Evolutionary conservation across 2,888 invertebrate genomes (phyloP).

Genomic region (Scaptomyza tumidula): DNA sequence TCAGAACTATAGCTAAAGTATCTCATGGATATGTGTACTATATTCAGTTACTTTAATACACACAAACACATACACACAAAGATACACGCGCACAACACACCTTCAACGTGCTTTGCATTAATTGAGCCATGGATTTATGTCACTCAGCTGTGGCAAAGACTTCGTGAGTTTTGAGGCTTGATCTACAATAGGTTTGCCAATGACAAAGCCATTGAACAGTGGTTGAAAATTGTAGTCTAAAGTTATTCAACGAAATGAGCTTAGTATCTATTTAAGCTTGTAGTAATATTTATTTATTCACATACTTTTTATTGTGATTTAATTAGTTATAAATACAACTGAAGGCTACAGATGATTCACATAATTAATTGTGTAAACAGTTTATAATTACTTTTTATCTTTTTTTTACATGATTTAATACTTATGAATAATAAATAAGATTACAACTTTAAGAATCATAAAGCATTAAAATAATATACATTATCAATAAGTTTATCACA

Average conservation of each 20-base stretch:
- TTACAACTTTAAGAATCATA: not conserved
- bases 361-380: not conserved
- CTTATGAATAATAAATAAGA: not conserved
- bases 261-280: not conserved
- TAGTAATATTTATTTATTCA: not conserved
- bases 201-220: constrained; percentile 37
- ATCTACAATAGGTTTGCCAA: constrained; percentile 49
- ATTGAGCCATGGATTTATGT: constrained; percentile 79
- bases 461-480: not conserved
- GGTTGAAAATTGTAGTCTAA: not conserved
- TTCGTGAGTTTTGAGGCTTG: constrained; percentile 50
- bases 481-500: no score
- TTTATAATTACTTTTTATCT: not conserved
- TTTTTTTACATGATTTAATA: not conserved
- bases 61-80: constrained; percentile 6
- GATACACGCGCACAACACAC: constrained; percentile 11
- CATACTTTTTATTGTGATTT: not conserved
- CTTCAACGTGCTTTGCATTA: constrained; percentile 69
- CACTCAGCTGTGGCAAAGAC: constrained; percentile 69
- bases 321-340: not conserved
- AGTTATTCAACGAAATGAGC: not conserved
- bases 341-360: not conserved
- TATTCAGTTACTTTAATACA: not conserved
- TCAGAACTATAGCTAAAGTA: constrained; percentile 51
- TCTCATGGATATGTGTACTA: constrained; percentile 27